Conservation (phyloP, 2,888 invertebrate genomes). For the Drosophila parthenogenetica region DNA sequence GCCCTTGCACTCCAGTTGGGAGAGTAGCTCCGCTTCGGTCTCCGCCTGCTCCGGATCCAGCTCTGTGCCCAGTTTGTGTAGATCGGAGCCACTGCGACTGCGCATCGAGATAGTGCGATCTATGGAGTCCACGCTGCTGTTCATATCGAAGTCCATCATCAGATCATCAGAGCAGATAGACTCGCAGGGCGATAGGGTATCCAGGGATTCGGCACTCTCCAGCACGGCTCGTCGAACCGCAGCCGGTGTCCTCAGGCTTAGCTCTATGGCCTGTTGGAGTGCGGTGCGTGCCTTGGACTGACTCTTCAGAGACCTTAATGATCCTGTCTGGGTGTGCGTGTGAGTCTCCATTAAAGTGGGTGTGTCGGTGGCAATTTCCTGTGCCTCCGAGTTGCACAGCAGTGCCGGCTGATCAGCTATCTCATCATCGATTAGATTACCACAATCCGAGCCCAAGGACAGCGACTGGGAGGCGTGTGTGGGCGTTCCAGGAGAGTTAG, state of each 20-base stretch:
- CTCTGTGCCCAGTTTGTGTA: conserved; percentile 85
- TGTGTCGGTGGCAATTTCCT: conserved; percentile 84
- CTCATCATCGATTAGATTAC: conserved; percentile 93
- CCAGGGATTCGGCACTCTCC: conserved; percentile 90
- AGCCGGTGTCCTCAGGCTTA: conserved; percentile 84
- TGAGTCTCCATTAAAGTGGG: conserved; percentile 84
- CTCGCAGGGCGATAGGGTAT: conserved; percentile 93
- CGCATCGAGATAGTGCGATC: conserved; percentile 83
- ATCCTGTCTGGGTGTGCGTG: conserved; percentile 84
- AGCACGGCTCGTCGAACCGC: conserved; percentile 84
- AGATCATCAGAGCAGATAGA: conserved; percentile 95
- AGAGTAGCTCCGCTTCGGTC: conserved; percentile 83
- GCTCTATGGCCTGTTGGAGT: conserved; percentile 84
- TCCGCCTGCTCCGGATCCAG: conserved; percentile 79
- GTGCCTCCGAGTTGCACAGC: conserved; percentile 89
- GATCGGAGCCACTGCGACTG: conserved; percentile 85
- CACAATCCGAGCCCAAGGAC: conserved; percentile 90
- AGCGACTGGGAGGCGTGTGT: conserved; percentile 92
- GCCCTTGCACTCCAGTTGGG: conserved; percentile 86
- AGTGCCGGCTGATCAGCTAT: conserved; percentile 95
- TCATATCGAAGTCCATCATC: conserved; percentile 92
- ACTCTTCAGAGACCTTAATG: conserved; percentile 80
- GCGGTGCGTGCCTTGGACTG: conserved; percentile 82
- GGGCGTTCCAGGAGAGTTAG: conserved; percentile 90
- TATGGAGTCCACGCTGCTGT: conserved; percentile 85